A percentile compares a stretch with the other conserved stretches of the same genome.
Evolutionary conservation across 2,113 vertebrate genomes (phyloP).

Genomic region (Campylomormyrus tamandua): DNA sequence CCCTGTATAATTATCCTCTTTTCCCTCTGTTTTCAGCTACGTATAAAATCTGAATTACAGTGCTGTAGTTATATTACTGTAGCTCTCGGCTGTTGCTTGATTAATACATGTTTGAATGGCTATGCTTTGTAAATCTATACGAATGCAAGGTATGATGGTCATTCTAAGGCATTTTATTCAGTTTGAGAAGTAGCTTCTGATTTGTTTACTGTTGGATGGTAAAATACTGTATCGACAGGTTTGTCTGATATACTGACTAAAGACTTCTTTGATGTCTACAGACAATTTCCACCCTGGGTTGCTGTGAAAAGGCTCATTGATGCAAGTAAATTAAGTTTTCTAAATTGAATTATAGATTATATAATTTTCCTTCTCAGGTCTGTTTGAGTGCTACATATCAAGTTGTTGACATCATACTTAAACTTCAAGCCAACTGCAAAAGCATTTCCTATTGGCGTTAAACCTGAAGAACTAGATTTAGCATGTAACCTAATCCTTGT

Average conservation of each 20-base stretch:
- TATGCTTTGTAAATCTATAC: not conserved
- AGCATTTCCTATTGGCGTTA: not conserved
- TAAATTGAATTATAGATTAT: not conserved
- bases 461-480: not conserved
- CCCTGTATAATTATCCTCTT: not conserved
- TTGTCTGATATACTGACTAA: not conserved
- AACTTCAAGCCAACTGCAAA: not conserved
- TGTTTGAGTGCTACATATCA: not conserved
- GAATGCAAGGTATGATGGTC: not conserved
- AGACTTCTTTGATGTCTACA: not conserved
- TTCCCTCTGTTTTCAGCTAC: not conserved
- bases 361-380: not conserved
- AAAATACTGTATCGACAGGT: not conserved
- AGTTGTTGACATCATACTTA: not conserved
- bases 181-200: not conserved
- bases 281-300: not conserved
- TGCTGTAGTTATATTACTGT: not conserved
- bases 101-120: not conserved
- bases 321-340: not conserved
- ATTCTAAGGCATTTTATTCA: not conserved
- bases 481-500: not conserved
- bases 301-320: not conserved
- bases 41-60: not conserved
- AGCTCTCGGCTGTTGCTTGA: not conserved
- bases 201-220: not conserved